These are phyloP conservation scores for Pycnonotus jocosus DNA, from an alignment of 2,113 vertebrate species.

Conservation along the genomic window DNA sequence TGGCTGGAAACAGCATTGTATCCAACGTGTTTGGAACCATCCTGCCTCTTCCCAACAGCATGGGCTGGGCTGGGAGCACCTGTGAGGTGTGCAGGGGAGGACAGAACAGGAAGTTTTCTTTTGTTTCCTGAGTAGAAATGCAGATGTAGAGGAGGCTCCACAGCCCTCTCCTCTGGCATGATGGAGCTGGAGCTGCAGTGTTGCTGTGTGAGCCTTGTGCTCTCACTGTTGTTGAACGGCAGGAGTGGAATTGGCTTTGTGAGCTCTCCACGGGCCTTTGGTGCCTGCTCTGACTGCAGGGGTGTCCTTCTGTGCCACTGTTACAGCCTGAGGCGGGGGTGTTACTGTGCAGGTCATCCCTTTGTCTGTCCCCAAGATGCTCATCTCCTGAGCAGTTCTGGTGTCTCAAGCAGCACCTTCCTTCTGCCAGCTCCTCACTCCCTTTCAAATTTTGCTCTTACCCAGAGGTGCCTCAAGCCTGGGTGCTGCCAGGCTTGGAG, in stretches of 20 bases:
- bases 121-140: not conserved
- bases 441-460: not conserved
- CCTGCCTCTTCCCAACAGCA: not conserved
- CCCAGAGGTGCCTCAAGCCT: not conserved
- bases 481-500: not conserved
- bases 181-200: fast-evolving
- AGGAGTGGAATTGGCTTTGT: not conserved
- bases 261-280: not conserved
- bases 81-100: not conserved
- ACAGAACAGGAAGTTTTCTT: not conserved
- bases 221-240: not conserved
- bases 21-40: not conserved
- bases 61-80: not conserved
- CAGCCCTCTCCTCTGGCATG: not conserved
- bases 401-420: not conserved
- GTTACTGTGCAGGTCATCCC: not conserved
- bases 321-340: not conserved
- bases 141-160: not conserved
- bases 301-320: not conserved
- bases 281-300: not conserved
- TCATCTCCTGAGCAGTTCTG: not conserved
- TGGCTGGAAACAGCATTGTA: not conserved
- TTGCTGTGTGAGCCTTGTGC: not conserved
- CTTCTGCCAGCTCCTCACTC: not conserved
- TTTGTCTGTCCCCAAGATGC: not conserved